These are phyloP conservation scores for Temnothorax rugatulus DNA, from an alignment of 2,888 invertebrate genomes.

Conservation along the genomic window DNA sequence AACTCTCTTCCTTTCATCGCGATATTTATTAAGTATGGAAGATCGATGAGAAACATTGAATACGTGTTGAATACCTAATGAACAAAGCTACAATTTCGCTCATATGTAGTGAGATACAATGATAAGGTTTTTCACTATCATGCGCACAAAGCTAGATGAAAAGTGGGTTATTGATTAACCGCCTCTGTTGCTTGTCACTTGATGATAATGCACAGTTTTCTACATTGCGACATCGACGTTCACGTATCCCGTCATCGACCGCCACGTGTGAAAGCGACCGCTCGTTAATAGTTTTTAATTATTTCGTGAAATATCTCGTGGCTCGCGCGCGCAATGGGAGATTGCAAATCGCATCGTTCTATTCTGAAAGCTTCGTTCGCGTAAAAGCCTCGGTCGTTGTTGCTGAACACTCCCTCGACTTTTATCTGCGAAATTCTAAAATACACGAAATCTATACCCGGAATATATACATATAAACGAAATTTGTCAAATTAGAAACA, in stretches of 20 bases:
- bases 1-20: background rate
- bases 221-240: background rate
- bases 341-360: background rate
- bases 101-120: background rate
- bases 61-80: background rate
- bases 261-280: background rate
- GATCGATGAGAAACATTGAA: background rate
- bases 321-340: background rate
- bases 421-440: background rate
- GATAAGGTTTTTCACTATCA: slow-evolving; percentile 26
- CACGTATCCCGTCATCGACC: slow-evolving; percentile 3
- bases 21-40: background rate
- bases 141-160: slow-evolving; percentile 24
- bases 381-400: background rate
- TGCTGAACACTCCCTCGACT: background rate
- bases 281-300: slow-evolving; percentile 18
- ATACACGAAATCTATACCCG: background rate
- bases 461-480: background rate
- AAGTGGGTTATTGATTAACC: slow-evolving; percentile 47
- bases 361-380: background rate
- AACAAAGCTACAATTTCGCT: background rate
- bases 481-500: background rate
- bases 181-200: slow-evolving; percentile 16
- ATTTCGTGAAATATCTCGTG: background rate
- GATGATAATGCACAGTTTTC: slow-evolving; percentile 3